Evolutionary conservation across 2,113 vertebrate genomes (phyloP).

Genomic region (Hiodon alosoides): DNA sequence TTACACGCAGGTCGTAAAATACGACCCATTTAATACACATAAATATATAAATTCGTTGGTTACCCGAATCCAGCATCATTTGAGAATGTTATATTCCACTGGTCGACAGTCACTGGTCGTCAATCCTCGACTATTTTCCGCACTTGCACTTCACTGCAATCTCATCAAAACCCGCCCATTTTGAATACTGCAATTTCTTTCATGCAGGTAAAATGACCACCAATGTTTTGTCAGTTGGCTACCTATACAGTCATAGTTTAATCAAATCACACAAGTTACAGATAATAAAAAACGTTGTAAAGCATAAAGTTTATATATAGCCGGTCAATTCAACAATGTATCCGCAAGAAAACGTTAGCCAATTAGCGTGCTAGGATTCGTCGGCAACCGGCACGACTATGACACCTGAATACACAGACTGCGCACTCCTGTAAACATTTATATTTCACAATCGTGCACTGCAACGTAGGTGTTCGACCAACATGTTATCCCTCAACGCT

Average conservation of each 20-base stretch:
- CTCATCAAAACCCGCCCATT: background rate
- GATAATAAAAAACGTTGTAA: too few relatives aligned
- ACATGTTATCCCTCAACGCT: background rate
- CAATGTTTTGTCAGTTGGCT: too few relatives aligned
- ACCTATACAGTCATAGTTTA: background rate
- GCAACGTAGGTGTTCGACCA: background rate
- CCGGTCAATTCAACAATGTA: background rate
- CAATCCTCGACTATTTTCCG: background rate
- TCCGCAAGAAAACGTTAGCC: background rate
- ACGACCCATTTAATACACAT: background rate
- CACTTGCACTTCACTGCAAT: background rate
- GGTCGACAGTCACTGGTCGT: background rate
- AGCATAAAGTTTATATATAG: too few relatives aligned
- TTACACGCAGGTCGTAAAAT: background rate
- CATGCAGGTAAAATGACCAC: background rate
- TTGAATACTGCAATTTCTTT: background rate
- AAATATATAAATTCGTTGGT: too few relatives aligned
- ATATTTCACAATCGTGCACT: background rate
- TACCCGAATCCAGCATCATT: too few relatives aligned
- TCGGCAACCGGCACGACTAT: background rate
- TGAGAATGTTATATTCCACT: too few relatives aligned
- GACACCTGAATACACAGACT: background rate
- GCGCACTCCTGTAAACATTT: background rate
- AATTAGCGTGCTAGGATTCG: background rate
- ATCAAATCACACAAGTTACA: background rate